Base-by-base conservation (phyloP, 2,888 invertebrate genomes). In the Amblyjoppa fuscipennis region DNA sequence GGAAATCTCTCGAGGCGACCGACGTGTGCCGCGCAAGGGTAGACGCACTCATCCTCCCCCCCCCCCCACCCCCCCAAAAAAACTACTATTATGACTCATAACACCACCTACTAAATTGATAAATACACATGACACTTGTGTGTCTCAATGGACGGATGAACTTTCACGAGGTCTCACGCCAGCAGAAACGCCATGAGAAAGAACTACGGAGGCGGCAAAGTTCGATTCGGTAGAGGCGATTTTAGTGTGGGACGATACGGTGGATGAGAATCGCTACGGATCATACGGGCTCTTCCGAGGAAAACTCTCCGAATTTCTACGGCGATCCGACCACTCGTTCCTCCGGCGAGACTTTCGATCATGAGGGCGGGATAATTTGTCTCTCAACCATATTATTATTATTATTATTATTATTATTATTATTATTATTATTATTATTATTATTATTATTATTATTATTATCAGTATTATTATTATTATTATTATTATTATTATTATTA, bases 91-190 rank as follows among this genome's bases (percentile, higher is more conserved):
- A 53, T 45, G 13, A 45, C 45, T 45, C 45, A 13, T 20, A 53
- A 53, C 4, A 4, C 53, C 53, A 74, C 59, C 38, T 59, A n/a
- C 41, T 5, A n/a, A 34, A 25, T 13, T 31, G 59, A 61, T 28
- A 28, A 61, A 61, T 28, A 25, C 53, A 56, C 20, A 11, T 28
- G 16, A 56, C 38, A 59, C 59, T 41, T 20, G 38, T 59, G 45
- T 61, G 31, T 61, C 45, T 61, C 45, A 7, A 49, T 59, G 59
- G n/a, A 49, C 28, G 61, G 38, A 61, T 20, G 61, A 74, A 61
- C 64, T 74, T 74, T n/a, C 74, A 56, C 74, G 25, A 56, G 80
- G 78, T 88, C 88, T 88, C 88, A 87, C 88, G 79, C 75, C 80
- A 76, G n/a, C 79, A 31, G 69, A 69, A 1, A 34, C 34, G 20